A percentile compares a stretch with the other conserved stretches of the same genome.
Conservation (phyloP, 2,113 vertebrate species). For the Salminus brasiliensis region DNA sequence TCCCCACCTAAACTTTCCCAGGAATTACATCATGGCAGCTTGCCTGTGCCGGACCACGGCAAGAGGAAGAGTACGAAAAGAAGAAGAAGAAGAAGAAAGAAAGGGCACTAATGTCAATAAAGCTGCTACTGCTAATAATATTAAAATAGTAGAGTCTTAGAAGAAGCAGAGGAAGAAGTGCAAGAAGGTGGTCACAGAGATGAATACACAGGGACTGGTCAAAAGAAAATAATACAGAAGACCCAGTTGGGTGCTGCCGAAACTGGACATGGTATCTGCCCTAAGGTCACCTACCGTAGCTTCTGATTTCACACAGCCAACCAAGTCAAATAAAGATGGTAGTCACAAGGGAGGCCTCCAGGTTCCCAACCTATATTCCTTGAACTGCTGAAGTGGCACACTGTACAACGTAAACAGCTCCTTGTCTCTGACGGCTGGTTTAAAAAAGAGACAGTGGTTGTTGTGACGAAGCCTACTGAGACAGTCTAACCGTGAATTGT, state of each 20-base stretch:
- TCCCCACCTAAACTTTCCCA: constrained; percentile 74
- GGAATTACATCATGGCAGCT: constrained; percentile 74
- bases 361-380: not conserved
- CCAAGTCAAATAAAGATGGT: constrained; percentile 72
- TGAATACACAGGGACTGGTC: constrained; percentile 45
- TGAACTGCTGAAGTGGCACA: not conserved
- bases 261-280: constrained; percentile 58
- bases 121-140: not conserved
- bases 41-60: constrained; percentile 52
- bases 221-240: constrained; percentile 48
- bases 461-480: constrained; percentile 57
- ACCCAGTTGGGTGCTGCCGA: constrained; percentile 55
- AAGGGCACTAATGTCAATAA: not conserved
- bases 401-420: not conserved
- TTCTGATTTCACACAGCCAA: constrained; percentile 65
- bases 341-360: not conserved
- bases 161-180: not conserved
- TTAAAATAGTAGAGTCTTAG: too few relatives aligned
- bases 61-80: constrained; percentile 14
- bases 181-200: constrained; percentile 32
- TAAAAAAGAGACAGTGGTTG: constrained; percentile 27
- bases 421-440: constrained; percentile 29
- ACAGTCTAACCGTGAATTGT: constrained; percentile 47
- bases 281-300: constrained; percentile 69
- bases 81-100: not conserved